Percentiles rank a stretch among this genome's conserved stretches.
These are phyloP conservation scores for Lasioglossum villosulum DNA, from an alignment of 2,888 invertebrate species.

Conservation along the genomic window DNA sequence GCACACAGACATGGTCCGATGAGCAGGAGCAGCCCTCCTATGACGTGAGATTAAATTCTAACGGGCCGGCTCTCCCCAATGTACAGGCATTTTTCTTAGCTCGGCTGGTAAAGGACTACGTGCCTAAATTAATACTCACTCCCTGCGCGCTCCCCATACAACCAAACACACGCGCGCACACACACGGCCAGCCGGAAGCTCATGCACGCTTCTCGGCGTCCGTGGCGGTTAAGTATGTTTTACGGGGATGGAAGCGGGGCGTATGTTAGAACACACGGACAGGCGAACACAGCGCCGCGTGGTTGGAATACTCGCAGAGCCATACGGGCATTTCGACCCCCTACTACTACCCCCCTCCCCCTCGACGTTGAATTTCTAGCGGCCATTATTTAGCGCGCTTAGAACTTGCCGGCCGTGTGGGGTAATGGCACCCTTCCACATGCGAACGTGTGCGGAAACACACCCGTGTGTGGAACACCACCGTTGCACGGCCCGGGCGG, in stretches of 20 bases:
- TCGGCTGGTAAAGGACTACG: constrained; percentile 75
- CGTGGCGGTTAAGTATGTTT: constrained; percentile 56
- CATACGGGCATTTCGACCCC: constrained; percentile 73
- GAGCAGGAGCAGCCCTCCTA: constrained; percentile 62
- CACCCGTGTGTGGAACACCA: constrained; percentile 8
- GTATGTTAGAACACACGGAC: constrained; percentile 70
- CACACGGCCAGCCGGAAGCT: constrained; percentile 8
- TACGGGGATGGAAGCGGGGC: constrained; percentile 62
- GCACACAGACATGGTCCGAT: constrained; percentile 58
- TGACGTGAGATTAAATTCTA: constrained; percentile 83
- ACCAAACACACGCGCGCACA: background rate
- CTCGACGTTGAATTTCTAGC: constrained; percentile 80
- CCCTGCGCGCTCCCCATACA: constrained; percentile 48
- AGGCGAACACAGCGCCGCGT: constrained; percentile 35
- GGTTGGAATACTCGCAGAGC: constrained; percentile 65
- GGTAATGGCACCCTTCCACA: constrained; percentile 77
- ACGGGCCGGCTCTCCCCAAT: constrained; percentile 74
- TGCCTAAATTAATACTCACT: constrained; percentile 82
- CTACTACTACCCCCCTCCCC: constrained; percentile 61
- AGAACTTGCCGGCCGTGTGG: constrained; percentile 79
- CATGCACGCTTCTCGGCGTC: constrained; percentile 22
- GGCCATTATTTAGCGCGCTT: constrained; percentile 84
- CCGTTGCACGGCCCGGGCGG: constrained; percentile 14
- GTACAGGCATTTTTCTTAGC: constrained; percentile 83
- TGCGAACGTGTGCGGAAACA: constrained; percentile 47